Evolutionary conservation across 2,888 invertebrate species (phyloP).

Genomic region (Pachliopta kotzebuea): DNA sequence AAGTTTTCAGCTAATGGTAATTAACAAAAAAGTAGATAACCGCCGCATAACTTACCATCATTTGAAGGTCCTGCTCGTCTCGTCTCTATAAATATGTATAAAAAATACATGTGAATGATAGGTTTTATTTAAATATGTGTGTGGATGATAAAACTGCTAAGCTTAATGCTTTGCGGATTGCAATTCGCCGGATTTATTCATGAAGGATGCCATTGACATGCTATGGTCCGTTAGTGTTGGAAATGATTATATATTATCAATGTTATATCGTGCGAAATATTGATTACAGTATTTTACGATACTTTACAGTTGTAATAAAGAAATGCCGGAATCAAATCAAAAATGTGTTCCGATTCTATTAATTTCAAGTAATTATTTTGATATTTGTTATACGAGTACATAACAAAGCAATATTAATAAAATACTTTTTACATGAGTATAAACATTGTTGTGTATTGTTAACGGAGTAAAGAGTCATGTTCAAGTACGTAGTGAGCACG

Average conservation of each 20-base stretch:
- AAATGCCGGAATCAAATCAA: background rate
- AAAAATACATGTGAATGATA: background rate
- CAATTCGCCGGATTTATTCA: conserved; percentile 5
- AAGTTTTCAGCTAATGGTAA: too few species aligned
- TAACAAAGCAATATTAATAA: too few species aligned
- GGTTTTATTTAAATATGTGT: conserved; percentile 2
- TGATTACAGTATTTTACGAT: background rate
- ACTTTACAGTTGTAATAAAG: background rate
- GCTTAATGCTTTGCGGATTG: conserved; percentile 7
- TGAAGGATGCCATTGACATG: conserved; percentile 10
- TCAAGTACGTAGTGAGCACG: too few species aligned
- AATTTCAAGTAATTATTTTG: too few species aligned
- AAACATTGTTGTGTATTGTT: too few species aligned
- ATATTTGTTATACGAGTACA: too few species aligned
- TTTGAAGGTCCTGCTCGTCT: too few species aligned
- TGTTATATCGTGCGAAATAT: background rate
- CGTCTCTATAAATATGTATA: background rate
- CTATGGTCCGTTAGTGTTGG: conserved; percentile 4
- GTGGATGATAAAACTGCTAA: conserved; percentile 12
- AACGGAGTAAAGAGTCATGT: too few species aligned
- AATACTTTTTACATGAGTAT: too few species aligned
- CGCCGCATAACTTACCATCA: too few species aligned
- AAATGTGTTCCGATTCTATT: too few species aligned
- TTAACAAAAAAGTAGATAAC: too few species aligned
- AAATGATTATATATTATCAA: conserved; percentile 11